Percentiles rank a stretch among this genome's conserved stretches.
Conservation (phyloP, 2,113 vertebrate species). For the Hypocryptadius cinnamomeus region DNA sequence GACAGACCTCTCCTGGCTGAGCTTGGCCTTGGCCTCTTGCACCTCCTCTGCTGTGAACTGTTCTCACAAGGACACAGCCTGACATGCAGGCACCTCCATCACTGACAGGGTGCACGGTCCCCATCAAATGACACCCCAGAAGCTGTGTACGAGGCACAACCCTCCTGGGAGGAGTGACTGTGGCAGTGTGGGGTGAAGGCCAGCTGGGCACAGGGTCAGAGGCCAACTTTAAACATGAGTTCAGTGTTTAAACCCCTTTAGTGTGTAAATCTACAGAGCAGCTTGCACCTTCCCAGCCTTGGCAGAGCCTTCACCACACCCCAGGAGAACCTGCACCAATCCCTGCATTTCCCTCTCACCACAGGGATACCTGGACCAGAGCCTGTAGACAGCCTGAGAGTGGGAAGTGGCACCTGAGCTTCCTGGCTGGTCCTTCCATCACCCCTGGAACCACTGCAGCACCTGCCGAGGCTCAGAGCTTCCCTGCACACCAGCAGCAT, state of each 20-base stretch:
- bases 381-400: neutral
- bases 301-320: neutral
- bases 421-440: rapidly evolving
- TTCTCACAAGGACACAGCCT: neutral
- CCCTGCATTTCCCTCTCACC: neutral
- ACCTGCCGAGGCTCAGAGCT: neutral
- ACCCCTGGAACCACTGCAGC: rapidly evolving
- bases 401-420: neutral
- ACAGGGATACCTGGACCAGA: neutral
- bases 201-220: neutral
- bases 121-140: neutral
- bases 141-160: neutral
- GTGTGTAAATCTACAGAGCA: neutral
- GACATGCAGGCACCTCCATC: rapidly evolving
- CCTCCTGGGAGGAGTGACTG: neutral
- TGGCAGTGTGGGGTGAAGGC: rapidly evolving
- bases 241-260: neutral
- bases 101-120: rapidly evolving
- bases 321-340: rapidly evolving
- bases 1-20: neutral
- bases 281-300: neutral
- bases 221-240: neutral
- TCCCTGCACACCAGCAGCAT: neutral
- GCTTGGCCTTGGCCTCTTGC: neutral
- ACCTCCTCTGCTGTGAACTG: neutral